Percentiles rank a stretch among this genome's conserved stretches.
phyloP scores from a whole-genome alignment of 2,797 vertebrate genomes.

The Euthynnus affinis region DNA sequence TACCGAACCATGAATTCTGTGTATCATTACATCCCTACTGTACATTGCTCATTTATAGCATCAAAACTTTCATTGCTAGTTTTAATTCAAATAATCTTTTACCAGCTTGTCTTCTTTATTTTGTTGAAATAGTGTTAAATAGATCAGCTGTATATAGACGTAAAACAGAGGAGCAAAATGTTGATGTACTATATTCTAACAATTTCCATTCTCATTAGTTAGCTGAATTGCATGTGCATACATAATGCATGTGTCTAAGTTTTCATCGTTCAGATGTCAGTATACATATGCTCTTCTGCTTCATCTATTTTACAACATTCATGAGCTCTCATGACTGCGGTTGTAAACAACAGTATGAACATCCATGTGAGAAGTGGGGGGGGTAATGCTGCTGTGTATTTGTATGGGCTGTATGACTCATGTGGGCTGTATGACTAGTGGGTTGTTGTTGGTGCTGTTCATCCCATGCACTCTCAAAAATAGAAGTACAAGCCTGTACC shows the following conservation, averaged over 20 bases:
- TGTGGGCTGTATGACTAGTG: background rate
- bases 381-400: background rate
- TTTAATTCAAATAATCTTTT: too few species aligned
- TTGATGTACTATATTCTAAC: background rate
- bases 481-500: too few species aligned
- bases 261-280: background rate
- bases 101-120: background rate
- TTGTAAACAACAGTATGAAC: background rate
- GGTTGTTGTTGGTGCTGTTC: constrained; percentile 1
- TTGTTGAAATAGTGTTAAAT: background rate
- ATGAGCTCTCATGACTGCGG: background rate
- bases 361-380: background rate
- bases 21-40: too few species aligned
- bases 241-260: background rate
- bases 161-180: background rate
- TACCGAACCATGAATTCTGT: too few species aligned
- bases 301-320: background rate
- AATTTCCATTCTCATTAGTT: background rate
- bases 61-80: too few species aligned
- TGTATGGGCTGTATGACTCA: background rate
- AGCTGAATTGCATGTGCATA: background rate
- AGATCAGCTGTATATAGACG: background rate
- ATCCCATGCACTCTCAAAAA: too few species aligned
- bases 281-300: background rate
- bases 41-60: too few species aligned